phyloP scores from a whole-genome alignment of 2,797 vertebrate species.

The Rhabdophis nuchalis region DNA sequence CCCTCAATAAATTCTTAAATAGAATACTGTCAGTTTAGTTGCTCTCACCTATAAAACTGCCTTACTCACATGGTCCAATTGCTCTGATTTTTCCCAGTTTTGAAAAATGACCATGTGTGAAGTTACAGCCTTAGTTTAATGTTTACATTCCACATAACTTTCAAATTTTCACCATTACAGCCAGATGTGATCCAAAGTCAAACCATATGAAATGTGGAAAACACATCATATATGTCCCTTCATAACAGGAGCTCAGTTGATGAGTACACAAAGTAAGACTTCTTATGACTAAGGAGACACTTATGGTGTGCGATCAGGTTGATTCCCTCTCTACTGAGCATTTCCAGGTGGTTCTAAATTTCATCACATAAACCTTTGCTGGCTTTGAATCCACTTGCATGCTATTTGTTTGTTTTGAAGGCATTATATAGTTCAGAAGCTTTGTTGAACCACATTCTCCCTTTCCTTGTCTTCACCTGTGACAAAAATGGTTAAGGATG shows the following conservation, averaged over 20 bases:
- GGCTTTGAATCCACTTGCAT: neutral
- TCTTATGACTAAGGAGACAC: neutral
- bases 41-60: neutral
- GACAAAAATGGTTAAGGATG: neutral
- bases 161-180: neutral
- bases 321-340: neutral
- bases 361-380: neutral
- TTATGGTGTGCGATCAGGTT: neutral
- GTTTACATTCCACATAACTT: neutral
- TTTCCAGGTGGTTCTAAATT: neutral
- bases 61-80: neutral
- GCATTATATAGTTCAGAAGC: neutral
- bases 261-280: neutral
- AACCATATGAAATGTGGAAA: neutral
- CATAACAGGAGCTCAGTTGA: neutral
- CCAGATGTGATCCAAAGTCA: neutral
- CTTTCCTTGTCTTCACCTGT: neutral
- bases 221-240: neutral
- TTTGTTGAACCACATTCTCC: neutral
- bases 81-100: neutral
- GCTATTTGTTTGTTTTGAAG: neutral
- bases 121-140: neutral
- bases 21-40: neutral
- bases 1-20: neutral
- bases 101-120: neutral